These are phyloP conservation scores for Myzus persicae DNA, from an alignment of 1,140 invertebrate genomes.

Conservation along the genomic window DNA sequence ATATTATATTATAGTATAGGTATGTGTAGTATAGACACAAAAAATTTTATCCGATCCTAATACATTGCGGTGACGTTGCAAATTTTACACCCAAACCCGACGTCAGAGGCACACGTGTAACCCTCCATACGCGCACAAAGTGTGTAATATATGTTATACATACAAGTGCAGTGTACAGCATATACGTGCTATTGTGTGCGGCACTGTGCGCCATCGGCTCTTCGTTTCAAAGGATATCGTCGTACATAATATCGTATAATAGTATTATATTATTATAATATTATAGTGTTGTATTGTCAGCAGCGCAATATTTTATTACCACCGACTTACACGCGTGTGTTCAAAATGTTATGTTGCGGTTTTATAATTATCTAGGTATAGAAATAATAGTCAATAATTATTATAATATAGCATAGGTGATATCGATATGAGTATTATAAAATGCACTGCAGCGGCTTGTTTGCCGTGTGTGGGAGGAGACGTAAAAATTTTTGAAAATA, in stretches of 20 bases:
- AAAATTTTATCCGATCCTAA: not conserved
- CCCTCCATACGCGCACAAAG: not conserved
- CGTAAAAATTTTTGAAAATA: not conserved
- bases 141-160: not conserved
- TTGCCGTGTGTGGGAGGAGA: not conserved
- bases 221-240: not conserved
- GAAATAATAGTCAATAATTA: not conserved
- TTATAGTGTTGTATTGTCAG: not conserved
- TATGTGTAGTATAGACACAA: not conserved
- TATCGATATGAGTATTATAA: not conserved
- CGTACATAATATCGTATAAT: not conserved
- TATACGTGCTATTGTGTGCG: not conserved
- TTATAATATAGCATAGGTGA: not conserved
- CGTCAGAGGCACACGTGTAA: slow-evolving; percentile 46
- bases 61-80: not conserved
- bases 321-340: not conserved
- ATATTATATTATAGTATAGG: not conserved
- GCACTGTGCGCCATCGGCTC: not conserved
- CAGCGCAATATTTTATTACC: not conserved
- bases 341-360: not conserved
- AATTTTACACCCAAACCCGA: slow-evolving; percentile 22
- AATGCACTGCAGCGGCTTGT: not conserved
- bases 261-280: not conserved
- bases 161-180: not conserved
- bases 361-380: not conserved